Percentiles rank a stretch among this genome's conserved stretches.
Conservation (phyloP, 2,888 invertebrate species). For the Eristalinus aeneus region DNA sequence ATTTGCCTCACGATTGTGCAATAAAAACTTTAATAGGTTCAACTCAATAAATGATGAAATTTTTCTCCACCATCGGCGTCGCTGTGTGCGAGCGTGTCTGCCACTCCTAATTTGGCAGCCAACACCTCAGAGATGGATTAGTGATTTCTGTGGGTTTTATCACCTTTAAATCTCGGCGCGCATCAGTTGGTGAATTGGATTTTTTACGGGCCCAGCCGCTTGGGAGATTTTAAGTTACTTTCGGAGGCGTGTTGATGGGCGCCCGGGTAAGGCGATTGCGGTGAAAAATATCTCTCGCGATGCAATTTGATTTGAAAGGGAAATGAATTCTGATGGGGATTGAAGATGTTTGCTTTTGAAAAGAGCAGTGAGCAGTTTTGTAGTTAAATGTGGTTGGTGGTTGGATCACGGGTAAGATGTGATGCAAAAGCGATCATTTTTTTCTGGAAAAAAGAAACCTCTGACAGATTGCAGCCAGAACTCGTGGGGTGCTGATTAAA, state of each 20-base stretch:
- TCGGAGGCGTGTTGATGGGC: not conserved
- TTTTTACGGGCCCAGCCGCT: slow-evolving; percentile 38
- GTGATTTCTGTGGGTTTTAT: slow-evolving; percentile 35
- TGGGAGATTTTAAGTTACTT: slow-evolving; percentile 21
- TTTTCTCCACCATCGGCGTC: slow-evolving; percentile 6
- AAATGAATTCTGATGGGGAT: not conserved
- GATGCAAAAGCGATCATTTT: no score
- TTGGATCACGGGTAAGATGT: no score
- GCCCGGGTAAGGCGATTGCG: not conserved
- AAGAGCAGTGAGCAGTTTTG: no score
- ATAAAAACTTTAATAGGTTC: slow-evolving; percentile 73
- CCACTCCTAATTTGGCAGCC: slow-evolving; percentile 9
- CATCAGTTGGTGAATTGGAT: slow-evolving; percentile 53
- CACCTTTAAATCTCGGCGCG: slow-evolving; percentile 43
- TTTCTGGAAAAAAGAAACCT: no score
- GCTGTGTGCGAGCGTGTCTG: not conserved
- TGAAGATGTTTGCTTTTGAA: no score
- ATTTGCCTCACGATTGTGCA: slow-evolving; percentile 78
- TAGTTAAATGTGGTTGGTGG: no score
- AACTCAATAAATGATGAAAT: slow-evolving; percentile 51
- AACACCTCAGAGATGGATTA: slow-evolving; percentile 39
- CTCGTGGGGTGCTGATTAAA: no score
- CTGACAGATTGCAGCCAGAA: no score
- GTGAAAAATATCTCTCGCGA: no score
- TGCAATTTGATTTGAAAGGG: no score